Conservation (phyloP, 2,797 vertebrate species). For the Glossophaga mutica region DNA sequence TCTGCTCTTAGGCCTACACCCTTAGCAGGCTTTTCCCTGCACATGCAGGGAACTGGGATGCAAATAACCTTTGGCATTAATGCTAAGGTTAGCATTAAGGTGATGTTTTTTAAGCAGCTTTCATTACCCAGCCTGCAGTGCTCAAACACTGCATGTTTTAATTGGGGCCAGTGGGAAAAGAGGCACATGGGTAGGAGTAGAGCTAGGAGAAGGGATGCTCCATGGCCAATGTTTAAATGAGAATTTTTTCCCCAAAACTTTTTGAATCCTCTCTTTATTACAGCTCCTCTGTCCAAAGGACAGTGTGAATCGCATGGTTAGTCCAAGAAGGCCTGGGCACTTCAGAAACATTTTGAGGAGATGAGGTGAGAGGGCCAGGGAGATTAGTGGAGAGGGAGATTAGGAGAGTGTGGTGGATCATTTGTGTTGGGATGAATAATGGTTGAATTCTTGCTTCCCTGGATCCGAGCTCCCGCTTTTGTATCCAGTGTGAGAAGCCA, state of each 20-base stretch:
- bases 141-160: neutral
- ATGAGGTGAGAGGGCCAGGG: neutral
- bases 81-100: neutral
- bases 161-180: neutral
- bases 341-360: slow-evolving; percentile 28
- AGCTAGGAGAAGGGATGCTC: neutral
- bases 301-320: neutral
- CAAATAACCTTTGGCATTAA: neutral
- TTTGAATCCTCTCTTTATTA: neutral
- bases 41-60: neutral
- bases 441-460: slow-evolving; percentile 40
- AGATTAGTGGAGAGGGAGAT: neutral
- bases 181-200: neutral
- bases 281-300: neutral
- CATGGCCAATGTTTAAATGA: slow-evolving; percentile 15
- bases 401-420: neutral
- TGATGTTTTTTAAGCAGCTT: neutral
- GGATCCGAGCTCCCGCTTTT: neutral
- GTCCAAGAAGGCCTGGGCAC: neutral
- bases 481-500: slow-evolving; percentile 64
- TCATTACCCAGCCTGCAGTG: neutral
- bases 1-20: neutral
- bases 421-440: slow-evolving; percentile 55
- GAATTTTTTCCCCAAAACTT: neutral
- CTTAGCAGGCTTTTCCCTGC: neutral